Conservation (phyloP, 2,113 vertebrate genomes). For the Progne subis region DNA sequence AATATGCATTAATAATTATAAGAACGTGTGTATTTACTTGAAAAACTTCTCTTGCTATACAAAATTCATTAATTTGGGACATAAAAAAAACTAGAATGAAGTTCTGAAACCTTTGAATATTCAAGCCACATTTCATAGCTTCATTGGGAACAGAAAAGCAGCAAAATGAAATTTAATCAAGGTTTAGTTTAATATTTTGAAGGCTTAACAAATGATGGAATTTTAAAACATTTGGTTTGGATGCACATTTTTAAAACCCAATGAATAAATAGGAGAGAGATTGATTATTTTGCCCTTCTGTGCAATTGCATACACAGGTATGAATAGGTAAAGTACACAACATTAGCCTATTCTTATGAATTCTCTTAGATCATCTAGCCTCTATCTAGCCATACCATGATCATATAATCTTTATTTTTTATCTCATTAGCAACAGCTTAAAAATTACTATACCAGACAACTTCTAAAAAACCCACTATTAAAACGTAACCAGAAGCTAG, state of each 20-base stretch:
- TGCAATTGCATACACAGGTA: not conserved
- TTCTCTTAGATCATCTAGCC: not conserved
- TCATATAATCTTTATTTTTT: not conserved
- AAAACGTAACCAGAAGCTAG: not conserved
- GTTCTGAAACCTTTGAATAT: not conserved
- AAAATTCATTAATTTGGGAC: not conserved
- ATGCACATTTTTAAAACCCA: not conserved
- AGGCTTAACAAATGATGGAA: not conserved
- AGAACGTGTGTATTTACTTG: not conserved
- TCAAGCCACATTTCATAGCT: not conserved
- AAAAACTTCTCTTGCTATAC: not conserved
- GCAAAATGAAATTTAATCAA: not conserved
- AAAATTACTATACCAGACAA: not conserved
- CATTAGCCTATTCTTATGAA: not conserved
- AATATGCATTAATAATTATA: not conserved
- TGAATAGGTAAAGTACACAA: not conserved
- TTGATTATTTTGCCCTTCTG: not conserved
- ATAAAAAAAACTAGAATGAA: not conserved
- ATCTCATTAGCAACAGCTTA: not conserved
- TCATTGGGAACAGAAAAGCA: not conserved
- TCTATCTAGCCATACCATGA: not conserved
- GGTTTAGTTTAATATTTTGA: not conserved
- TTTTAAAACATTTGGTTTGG: not conserved
- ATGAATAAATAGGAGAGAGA: not conserved
- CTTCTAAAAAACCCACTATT: not conserved